phyloP scores from a whole-genome alignment of 2,797 vertebrate genomes.

The Champsocephalus gunnari region DNA sequence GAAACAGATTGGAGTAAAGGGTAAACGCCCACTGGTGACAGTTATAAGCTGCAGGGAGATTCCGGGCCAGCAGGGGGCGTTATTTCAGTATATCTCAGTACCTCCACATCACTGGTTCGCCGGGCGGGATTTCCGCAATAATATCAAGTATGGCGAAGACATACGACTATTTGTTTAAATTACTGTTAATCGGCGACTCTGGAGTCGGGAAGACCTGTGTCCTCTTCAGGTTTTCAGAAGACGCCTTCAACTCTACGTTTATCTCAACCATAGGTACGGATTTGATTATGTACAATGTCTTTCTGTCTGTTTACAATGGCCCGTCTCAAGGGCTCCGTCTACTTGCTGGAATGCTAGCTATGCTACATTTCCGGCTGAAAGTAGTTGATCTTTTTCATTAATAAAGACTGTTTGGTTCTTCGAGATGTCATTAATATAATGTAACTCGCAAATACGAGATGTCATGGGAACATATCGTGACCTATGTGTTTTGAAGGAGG shows the following conservation, averaged over 20 bases:
- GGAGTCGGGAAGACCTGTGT: constrained; percentile 98
- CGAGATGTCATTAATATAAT: fast-evolving
- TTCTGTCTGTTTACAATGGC: constrained; percentile 55
- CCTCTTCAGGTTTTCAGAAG: constrained; percentile 97
- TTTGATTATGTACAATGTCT: background rate
- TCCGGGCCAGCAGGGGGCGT: constrained; percentile 79
- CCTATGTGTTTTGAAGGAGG: fast-evolving
- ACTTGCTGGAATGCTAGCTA: constrained; percentile 60
- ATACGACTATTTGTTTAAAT: constrained; percentile 98
- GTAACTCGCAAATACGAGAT: fast-evolving
- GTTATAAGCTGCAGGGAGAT: constrained; percentile 7
- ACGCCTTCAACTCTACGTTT: constrained; percentile 98
- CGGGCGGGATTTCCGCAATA: constrained; percentile 89
- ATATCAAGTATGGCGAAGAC: constrained; percentile 96
- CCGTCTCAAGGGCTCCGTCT: constrained; percentile 49
- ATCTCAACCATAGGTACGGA: constrained; percentile 95
- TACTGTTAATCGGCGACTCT: constrained; percentile 96
- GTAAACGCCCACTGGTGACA: constrained; percentile 4
- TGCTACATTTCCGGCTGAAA: constrained; percentile 3
- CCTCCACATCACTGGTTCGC: constrained; percentile 48
- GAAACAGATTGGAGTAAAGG: background rate
- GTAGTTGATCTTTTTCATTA: constrained; percentile 17
- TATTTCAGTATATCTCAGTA: constrained; percentile 29
- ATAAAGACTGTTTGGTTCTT: fast-evolving
- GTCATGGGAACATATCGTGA: fast-evolving